Base-by-base conservation (phyloP, 2,113 vertebrate species). In the Megaceryle torquata region DNA sequence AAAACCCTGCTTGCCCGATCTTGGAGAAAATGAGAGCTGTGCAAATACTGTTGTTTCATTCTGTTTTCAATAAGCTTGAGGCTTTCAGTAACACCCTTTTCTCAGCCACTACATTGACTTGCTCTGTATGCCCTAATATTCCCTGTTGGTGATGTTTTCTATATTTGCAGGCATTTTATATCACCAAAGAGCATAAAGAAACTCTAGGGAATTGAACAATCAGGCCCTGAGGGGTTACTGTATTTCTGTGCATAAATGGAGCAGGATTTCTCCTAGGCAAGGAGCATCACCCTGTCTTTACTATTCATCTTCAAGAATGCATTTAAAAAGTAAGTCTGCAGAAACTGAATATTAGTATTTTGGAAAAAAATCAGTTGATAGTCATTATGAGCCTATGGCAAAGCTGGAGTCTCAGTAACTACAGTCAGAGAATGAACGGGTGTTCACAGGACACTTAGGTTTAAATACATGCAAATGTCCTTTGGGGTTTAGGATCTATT, bases 11-110 rank as follows among this genome's bases (percentile, higher is more conserved):
- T 86, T 92, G 60, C 13, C 44, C 44, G 43, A 3, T 68, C 61
- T 79, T 65, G 41, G 53, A 82, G 54, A 82, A 94, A 95, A 92
- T 54, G 53, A 1, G 19, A 74, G 20, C 64, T 86, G 12, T 70
- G 61, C 39, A 78, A 80, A 92, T 10, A 33, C 5, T 60, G 16
- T 51, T 91, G 35, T 82, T 96, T 88, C 65, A 46, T 84, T 78
- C 35, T 78, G 29, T 82, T 96, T 91, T 59, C 41, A 90, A 82
- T 65, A 86, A 86, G 54, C 91, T 88, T 78, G 67, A 85, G 90
- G 88, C 91, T 79, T 72, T 92, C 41, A 69, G 65, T 92, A n/a
- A 61, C 53, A 71, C 28, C 17, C 77, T 94, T 92, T 94, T 85
- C 74, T 82, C 77, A 94, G 86, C 31, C 41, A 80, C 60, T 94